phyloP scores from a whole-genome alignment of 2,888 invertebrate genomes.

The Timema podura region DNA sequence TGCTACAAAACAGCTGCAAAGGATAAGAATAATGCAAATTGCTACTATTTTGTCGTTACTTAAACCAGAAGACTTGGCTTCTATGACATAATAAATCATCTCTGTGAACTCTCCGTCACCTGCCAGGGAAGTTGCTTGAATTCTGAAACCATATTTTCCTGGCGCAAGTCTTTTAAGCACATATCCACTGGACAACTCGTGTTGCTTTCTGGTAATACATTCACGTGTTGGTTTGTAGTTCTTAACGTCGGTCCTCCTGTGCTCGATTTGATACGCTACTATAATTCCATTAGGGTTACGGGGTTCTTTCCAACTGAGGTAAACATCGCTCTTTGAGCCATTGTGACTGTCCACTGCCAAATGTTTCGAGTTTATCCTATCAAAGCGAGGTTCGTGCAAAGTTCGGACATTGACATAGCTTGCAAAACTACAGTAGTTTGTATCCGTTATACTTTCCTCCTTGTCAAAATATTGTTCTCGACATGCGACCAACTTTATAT shows the following conservation, averaged over 20 bases:
- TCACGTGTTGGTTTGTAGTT: slow-evolving; percentile 43
- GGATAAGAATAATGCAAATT: neutral
- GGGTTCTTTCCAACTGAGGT: slow-evolving; percentile 56
- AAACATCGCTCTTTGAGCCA: slow-evolving; percentile 26
- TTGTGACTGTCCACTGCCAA: slow-evolving; percentile 16
- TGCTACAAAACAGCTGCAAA: neutral
- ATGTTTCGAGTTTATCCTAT: slow-evolving; percentile 19
- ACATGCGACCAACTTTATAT: slow-evolving; percentile 18
- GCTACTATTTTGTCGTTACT: neutral
- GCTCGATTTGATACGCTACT: slow-evolving; percentile 58
- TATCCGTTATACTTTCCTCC: slow-evolving; percentile 13
- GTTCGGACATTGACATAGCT: slow-evolving; percentile 20
- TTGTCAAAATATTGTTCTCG: neutral
- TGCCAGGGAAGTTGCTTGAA: slow-evolving; percentile 74
- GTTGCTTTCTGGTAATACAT: slow-evolving; percentile 50
- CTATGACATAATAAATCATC: slow-evolving; percentile 12
- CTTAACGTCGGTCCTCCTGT: slow-evolving; percentile 41
- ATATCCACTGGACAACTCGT: slow-evolving; percentile 28
- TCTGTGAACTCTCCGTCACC: slow-evolving; percentile 54
- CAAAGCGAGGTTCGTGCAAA: slow-evolving; percentile 11
- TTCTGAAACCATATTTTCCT: slow-evolving; percentile 77
- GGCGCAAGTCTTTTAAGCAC: slow-evolving; percentile 47
- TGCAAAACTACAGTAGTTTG: slow-evolving; percentile 22
- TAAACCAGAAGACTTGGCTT: neutral
- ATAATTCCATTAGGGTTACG: slow-evolving; percentile 60